Percentiles rank a stretch among this genome's conserved stretches.
Conservation (phyloP, 2,888 invertebrate genomes). For the Oeneis ivallda region DNA sequence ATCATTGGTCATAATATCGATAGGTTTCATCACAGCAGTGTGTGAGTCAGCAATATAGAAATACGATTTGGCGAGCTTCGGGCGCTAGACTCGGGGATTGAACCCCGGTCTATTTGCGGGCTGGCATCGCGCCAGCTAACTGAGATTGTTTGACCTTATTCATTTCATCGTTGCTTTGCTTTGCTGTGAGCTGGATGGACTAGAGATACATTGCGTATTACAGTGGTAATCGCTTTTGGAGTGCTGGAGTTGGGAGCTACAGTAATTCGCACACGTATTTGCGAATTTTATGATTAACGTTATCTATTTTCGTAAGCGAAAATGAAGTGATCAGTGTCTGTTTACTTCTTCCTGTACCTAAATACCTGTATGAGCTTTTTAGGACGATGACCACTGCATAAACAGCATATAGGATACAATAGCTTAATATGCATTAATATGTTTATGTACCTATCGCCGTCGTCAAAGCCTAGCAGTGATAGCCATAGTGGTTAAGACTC, state of each 20-base stretch:
- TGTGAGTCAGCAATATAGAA: conserved; percentile 66
- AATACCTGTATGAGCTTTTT: neutral
- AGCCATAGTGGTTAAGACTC: too few species aligned
- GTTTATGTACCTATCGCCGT: too few species aligned
- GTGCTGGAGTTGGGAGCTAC: conserved; percentile 14
- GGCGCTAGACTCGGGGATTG: conserved; percentile 54
- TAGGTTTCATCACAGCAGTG: conserved; percentile 28
- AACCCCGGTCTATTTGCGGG: conserved; percentile 70
- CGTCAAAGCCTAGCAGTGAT: too few species aligned
- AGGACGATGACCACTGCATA: too few species aligned
- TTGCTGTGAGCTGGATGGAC: neutral
- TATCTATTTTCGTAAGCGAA: neutral
- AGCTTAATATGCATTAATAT: too few species aligned
- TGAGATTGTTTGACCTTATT: conserved; percentile 66
- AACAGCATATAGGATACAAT: too few species aligned
- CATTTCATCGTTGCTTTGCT: conserved; percentile 30
- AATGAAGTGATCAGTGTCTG: neutral
- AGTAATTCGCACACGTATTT: neutral
- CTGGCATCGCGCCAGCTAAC: conserved; percentile 63
- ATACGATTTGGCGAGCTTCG: conserved; percentile 65
- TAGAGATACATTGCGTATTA: conserved; percentile 15
- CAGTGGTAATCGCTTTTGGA: conserved; percentile 13
- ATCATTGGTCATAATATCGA: conserved; percentile 1
- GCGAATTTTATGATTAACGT: neutral
- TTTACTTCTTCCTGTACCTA: too few species aligned